Evolutionary conservation across 2,797 vertebrate genomes (phyloP), one percentile per base, ranked within the genome.

Genomic region (Fundulus diaphanus): DNA sequence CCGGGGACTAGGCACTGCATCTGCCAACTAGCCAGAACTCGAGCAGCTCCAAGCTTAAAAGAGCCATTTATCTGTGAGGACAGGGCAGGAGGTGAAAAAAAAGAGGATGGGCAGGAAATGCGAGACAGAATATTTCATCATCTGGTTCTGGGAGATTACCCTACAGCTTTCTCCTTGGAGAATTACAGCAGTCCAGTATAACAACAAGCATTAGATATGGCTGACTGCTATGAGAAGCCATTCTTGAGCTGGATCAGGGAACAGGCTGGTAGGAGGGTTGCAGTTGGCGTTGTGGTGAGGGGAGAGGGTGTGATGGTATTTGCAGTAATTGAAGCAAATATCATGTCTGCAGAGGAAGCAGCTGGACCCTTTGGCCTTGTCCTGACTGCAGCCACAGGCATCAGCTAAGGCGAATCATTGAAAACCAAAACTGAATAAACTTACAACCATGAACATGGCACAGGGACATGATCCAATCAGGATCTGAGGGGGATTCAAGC

Each of bases 1-100:
- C 95, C 96, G 69, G 97, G 96, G 87, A 96, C 97, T 98, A 99
- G 95, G 96, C 97, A 98, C 97, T 98, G 97, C 96, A 98, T 97
- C 94, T 96, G 97, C 96, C 96, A 97, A 95, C 96, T 93, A 75
- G 97, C 96, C 94, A 97, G 94, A 93, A 96, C 97, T 89, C 97
- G 94, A 93, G 96, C 96, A 93, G 96, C 96, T 95, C 96, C 97
- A 95, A 96, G 92, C 95, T 97, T 97, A 95, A 96, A 96, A 89
- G 96, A 97, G 96, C 97, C 97, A 99, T 99, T 98, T 97, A 98
- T 97, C 98, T 99, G 94, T 31, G 81, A 69, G 65, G 67, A 40
- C 22, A 33, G 40, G 80, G 67, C 13, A 63, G 49, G 22, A 24
- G 40, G 40, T 20, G 59, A 27, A 24, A 7, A 13, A 33, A 57